Evolutionary conservation across 2,113 vertebrate genomes (phyloP).

Genomic region (Naja naja): DNA sequence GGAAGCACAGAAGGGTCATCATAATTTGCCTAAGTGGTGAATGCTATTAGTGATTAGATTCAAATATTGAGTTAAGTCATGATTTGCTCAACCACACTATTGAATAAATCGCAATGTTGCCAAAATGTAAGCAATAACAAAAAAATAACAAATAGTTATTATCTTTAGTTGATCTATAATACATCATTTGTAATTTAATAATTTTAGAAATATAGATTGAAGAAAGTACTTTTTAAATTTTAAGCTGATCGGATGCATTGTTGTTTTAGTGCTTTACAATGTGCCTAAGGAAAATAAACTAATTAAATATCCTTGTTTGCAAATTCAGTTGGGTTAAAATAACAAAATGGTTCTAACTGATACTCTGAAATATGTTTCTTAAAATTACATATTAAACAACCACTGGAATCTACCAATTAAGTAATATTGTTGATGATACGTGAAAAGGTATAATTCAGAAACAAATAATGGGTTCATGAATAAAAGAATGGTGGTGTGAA

Average conservation of each 20-base stretch:
- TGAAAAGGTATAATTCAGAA: background rate
- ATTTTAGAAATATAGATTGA: background rate
- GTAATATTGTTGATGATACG: background rate
- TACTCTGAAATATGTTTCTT: background rate
- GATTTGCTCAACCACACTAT: background rate
- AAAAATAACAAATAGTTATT: background rate
- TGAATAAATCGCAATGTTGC: background rate
- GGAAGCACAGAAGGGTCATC: background rate
- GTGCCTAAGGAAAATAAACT: background rate
- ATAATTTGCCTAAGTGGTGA: background rate
- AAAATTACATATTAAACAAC: slow-evolving; percentile 24
- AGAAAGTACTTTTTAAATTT: background rate
- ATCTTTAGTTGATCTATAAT: background rate
- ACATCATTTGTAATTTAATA: background rate
- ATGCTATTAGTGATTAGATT: background rate
- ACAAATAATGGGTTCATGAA: background rate
- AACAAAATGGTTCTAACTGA: background rate
- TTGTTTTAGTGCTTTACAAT: background rate
- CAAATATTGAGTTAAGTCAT: background rate
- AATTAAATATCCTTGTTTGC: slow-evolving; percentile 7
- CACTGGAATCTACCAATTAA: background rate
- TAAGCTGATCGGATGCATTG: background rate
- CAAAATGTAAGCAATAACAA: background rate
- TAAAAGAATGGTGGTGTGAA: background rate
- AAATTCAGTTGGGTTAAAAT: slow-evolving; percentile 24